A percentile compares a stretch with the other conserved stretches of the same genome.
These are phyloP conservation scores for Drosophila parvula DNA, from an alignment of 1,140 invertebrate species.

Conservation along the genomic window DNA sequence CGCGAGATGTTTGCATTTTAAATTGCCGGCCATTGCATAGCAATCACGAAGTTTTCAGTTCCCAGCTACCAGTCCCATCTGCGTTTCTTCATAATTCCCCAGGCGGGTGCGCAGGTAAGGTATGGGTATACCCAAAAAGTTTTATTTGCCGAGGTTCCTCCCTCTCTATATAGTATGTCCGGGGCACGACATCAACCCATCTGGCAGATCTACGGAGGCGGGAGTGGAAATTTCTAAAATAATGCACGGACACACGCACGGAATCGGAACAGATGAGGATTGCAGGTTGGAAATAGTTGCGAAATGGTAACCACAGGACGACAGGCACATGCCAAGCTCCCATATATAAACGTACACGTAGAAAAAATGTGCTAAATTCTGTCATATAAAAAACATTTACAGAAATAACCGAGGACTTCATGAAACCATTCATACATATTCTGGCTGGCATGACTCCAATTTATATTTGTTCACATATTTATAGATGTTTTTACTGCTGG, in stretches of 20 bases:
- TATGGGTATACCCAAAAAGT: slow-evolving; percentile 17
- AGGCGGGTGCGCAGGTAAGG: background rate
- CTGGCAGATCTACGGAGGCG: slow-evolving; percentile 15
- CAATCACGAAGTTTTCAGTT: slow-evolving; percentile 38
- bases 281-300: slow-evolving; percentile 36
- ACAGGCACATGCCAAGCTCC: slow-evolving; percentile 5
- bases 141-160: slow-evolving; percentile 12
- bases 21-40: slow-evolving; percentile 43
- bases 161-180: slow-evolving; percentile 7
- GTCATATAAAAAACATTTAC: too few species aligned
- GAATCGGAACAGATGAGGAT: slow-evolving; percentile 16
- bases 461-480: background rate
- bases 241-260: slow-evolving; percentile 32
- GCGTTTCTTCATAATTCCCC: slow-evolving; percentile 47
- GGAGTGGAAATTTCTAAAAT: slow-evolving; percentile 37
- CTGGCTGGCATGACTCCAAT: too few species aligned
- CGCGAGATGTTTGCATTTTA: slow-evolving; percentile 50
- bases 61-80: slow-evolving; percentile 16
- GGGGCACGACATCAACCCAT: slow-evolving; percentile 19
- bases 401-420: too few species aligned
- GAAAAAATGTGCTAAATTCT: background rate
- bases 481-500: background rate
- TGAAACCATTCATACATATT: background rate
- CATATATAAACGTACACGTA: background rate
- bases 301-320: slow-evolving; percentile 20